These are phyloP conservation scores for Diplosoma virens DNA, from an alignment of 23 tunicate genomes.

Conservation along the genomic window DNA sequence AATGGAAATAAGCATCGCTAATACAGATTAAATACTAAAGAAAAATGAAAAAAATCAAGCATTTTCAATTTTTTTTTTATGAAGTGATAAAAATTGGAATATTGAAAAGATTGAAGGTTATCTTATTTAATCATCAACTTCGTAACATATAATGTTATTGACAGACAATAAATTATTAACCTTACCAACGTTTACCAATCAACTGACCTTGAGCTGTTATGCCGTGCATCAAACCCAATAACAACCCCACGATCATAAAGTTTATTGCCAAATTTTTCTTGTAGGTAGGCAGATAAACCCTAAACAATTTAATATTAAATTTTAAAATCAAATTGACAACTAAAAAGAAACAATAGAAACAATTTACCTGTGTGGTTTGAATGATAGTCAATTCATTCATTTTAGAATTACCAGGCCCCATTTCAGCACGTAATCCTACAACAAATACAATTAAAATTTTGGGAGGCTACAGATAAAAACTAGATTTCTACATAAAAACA, in stretches of 20 bases:
- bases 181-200: background rate
- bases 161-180: background rate
- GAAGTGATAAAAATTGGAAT: too few relatives aligned
- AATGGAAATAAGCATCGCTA: background rate
- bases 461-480: too few relatives aligned
- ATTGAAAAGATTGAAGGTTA: too few relatives aligned
- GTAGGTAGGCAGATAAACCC: constrained; percentile 79
- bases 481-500: too few relatives aligned
- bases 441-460: background rate
- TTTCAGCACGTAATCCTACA: constrained; percentile 84
- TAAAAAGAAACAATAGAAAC: background rate
- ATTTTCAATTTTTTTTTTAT: too few relatives aligned
- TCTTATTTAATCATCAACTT: too few relatives aligned
- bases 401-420: constrained; percentile 90
- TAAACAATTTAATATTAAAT: constrained; percentile 1
- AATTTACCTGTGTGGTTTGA: constrained; percentile 90
- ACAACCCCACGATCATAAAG: constrained; percentile 65
- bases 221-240: constrained; percentile 95
- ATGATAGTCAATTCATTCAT: constrained; percentile 97
- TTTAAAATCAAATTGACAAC: background rate
- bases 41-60: too few relatives aligned
- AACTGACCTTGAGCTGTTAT: constrained; percentile 77
- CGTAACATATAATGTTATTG: too few relatives aligned
- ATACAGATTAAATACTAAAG: too few relatives aligned
- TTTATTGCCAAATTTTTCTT: constrained; percentile 41